Evolutionary conservation across 2,113 vertebrate species (phyloP).

Genomic region (Rafetus swinhoei): DNA sequence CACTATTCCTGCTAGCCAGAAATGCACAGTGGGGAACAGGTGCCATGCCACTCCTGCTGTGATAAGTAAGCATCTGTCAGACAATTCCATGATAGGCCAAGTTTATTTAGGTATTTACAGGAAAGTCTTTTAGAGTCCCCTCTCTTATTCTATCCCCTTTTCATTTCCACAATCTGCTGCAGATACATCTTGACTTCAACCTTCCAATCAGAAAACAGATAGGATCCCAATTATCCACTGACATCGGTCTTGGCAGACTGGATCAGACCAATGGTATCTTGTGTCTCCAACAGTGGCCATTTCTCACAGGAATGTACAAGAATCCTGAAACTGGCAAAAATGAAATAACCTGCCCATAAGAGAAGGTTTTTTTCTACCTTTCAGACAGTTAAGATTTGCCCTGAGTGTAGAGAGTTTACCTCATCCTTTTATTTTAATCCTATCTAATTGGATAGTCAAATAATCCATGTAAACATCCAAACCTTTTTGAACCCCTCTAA

Average conservation of each 20-base stretch:
- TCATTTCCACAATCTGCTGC: neutral
- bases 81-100: conserved; percentile 22
- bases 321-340: neutral
- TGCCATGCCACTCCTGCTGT: conserved; percentile 13
- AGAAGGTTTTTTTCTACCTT: neutral
- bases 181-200: neutral
- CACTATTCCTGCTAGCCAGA: conserved; percentile 10
- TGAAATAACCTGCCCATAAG: neutral
- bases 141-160: neutral
- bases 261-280: neutral
- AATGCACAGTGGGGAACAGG: conserved; percentile 45
- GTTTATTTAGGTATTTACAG: conserved; percentile 34
- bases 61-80: conserved; percentile 64
- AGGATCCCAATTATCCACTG: fast-evolving
- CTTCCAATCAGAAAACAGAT: neutral
- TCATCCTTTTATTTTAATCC: fast-evolving
- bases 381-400: neutral
- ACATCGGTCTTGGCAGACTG: neutral
- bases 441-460: neutral
- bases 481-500: neutral
- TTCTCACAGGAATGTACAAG: fast-evolving
- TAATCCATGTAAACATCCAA: neutral
- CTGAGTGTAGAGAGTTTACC: fast-evolving
- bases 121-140: conserved; percentile 1
- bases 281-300: neutral